A percentile compares a stretch with the other conserved stretches of the same genome.
phyloP scores from a whole-genome alignment of 2,113 vertebrate species.

The zebrafish (Danio rerio) region DNA sequence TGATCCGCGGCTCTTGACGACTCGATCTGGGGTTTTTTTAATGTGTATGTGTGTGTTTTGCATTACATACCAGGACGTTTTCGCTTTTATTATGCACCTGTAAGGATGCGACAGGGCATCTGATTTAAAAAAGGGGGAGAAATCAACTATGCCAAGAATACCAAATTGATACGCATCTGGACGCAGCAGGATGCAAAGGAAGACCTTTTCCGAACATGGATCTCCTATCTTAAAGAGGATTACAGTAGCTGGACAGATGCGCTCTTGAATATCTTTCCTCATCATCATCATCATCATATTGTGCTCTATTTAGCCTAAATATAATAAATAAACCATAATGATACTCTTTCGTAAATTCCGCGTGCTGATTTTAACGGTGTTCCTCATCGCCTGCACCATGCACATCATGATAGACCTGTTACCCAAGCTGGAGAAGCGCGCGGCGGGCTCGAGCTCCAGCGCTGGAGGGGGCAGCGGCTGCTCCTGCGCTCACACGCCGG shows the following conservation, averaged over 20 bases:
- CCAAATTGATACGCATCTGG: background rate
- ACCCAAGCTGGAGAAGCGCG: slow-evolving; percentile 85
- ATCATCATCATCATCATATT: background rate
- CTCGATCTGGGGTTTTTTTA: background rate
- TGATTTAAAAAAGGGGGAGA: background rate
- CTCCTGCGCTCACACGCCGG: slow-evolving; percentile 80
- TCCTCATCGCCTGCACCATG: slow-evolving; percentile 90
- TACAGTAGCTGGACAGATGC: slow-evolving; percentile 53
- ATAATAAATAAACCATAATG: slow-evolving; percentile 75
- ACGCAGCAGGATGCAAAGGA: slow-evolving; percentile 59
- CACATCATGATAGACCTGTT: slow-evolving; percentile 93
- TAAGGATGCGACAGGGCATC: slow-evolving; percentile 20
- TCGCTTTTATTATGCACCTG: slow-evolving; percentile 15
- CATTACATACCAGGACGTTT: slow-evolving; percentile 14
- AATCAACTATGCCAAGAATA: slow-evolving; percentile 14
- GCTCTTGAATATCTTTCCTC: slow-evolving; percentile 41
- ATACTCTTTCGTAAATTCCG: slow-evolving; percentile 90
- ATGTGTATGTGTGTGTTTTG: background rate
- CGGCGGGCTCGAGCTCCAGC: slow-evolving; percentile 70
- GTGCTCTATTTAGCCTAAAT: background rate
- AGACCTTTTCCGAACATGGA: slow-evolving; percentile 59
- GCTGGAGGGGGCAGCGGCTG: slow-evolving; percentile 71
- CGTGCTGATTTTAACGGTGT: slow-evolving; percentile 87
- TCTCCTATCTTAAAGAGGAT: slow-evolving; percentile 53
- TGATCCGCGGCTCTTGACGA: background rate